phyloP scores from a whole-genome alignment of 2,888 invertebrate species.

The Drosophila recens region DNA sequence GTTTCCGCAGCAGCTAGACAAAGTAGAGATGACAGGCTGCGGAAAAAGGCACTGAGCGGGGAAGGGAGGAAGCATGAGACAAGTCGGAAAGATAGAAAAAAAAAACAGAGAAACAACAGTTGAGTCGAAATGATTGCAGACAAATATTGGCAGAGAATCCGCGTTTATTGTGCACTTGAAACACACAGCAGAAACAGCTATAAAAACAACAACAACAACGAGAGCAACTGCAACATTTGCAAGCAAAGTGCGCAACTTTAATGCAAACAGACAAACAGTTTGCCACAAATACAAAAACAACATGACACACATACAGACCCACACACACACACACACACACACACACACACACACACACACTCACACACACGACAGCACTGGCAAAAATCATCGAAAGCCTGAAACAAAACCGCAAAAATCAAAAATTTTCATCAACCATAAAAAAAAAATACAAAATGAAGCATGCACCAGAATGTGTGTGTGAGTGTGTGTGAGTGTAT shows the following conservation, averaged over 20 bases:
- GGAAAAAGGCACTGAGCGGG: not conserved
- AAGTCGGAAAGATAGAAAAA: constrained; percentile 11
- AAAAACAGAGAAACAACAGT: constrained; percentile 18
- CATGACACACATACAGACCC: constrained; percentile 11
- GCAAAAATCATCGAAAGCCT: constrained; percentile 58
- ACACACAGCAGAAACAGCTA: constrained; percentile 22
- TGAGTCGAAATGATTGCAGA: constrained; percentile 75
- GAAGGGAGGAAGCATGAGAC: not conserved
- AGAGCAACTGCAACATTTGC: constrained; percentile 12
- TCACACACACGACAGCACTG: constrained; percentile 15
- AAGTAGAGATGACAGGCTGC: not conserved
- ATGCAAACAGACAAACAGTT: constrained; percentile 65
- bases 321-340: constrained; percentile 11
- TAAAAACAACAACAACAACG: constrained; percentile 12
- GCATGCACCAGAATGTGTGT: constrained; percentile 3
- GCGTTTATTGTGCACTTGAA: constrained; percentile 79
- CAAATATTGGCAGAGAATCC: constrained; percentile 77
- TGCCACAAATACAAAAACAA: constrained; percentile 39
- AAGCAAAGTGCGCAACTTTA: constrained; percentile 65
- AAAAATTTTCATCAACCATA: constrained; percentile 46
- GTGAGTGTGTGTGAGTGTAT: constrained; percentile 4
- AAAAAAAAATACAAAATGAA: constrained; percentile 10
- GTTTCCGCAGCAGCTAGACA: constrained; percentile 35
- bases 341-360: not conserved
- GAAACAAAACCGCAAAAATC: constrained; percentile 67